phyloP scores from a whole-genome alignment of 2,797 vertebrate genomes.

The Poeciliopsis presidionis region DNA sequence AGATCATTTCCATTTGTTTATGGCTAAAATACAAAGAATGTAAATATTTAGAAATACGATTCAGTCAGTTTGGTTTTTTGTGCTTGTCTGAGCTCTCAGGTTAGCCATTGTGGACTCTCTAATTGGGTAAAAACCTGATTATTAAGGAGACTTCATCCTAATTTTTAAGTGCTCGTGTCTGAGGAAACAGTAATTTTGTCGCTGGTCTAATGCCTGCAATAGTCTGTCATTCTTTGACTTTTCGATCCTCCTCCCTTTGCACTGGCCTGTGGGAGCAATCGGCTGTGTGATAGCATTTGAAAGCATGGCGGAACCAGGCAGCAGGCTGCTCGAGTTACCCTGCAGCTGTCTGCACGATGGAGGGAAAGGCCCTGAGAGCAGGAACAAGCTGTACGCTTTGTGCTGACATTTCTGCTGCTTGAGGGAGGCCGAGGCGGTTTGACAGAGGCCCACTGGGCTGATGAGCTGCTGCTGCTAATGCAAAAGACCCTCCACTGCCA shows the following conservation, averaged over 20 bases:
- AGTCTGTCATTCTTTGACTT: constrained; percentile 9
- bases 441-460: constrained; percentile 20
- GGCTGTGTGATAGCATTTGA: constrained; percentile 45
- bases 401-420: constrained; percentile 69
- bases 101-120: background rate
- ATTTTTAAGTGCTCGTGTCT: background rate
- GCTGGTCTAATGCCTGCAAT: background rate
- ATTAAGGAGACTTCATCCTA: background rate
- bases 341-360: constrained; percentile 45
- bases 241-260: constrained; percentile 11
- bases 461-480: constrained; percentile 17
- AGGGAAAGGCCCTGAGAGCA: constrained; percentile 53
- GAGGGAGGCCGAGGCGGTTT: constrained; percentile 28
- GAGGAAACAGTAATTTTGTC: background rate
- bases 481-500: constrained; percentile 7
- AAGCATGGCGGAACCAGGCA: constrained; percentile 39
- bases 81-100: background rate
- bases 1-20: background rate
- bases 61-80: background rate
- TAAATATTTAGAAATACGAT: background rate
- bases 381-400: constrained; percentile 57
- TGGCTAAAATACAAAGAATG: background rate
- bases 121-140: background rate
- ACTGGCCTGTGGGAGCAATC: constrained; percentile 55
- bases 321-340: constrained; percentile 48